Evolutionary conservation across 2,113 vertebrate genomes (phyloP).

Genomic region (Uria aalge): DNA sequence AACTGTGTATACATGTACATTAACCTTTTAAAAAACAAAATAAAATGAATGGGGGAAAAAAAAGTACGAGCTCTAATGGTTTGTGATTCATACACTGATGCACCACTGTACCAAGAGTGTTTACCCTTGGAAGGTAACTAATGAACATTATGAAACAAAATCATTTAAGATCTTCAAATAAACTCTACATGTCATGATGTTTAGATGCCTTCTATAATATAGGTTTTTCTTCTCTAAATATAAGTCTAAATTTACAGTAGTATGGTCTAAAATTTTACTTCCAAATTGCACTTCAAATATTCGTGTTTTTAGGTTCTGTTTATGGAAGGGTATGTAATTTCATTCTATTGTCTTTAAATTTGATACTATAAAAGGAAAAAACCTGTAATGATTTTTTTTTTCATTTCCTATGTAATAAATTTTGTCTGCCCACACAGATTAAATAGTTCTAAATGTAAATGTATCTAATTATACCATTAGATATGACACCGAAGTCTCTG

Average conservation of each 20-base stretch:
- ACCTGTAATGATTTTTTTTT: no score
- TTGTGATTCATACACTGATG: background rate
- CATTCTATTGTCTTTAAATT: background rate
- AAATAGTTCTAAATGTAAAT: background rate
- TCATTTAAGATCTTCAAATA: background rate
- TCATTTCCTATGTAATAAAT: background rate
- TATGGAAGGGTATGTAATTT: background rate
- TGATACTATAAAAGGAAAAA: background rate
- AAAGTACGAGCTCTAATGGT: background rate
- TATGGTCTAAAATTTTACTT: background rate
- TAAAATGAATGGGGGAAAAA: background rate
- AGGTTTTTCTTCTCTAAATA: background rate
- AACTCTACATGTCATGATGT: background rate
- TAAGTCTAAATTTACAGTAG: background rate
- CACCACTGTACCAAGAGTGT: background rate
- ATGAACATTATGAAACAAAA: background rate
- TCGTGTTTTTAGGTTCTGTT: background rate
- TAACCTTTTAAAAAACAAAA: conserved; percentile 41
- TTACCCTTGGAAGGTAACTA: background rate
- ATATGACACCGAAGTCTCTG: background rate
- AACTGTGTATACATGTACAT: conserved; percentile 39
- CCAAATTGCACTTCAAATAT: background rate
- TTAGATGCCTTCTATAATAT: background rate
- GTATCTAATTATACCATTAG: background rate
- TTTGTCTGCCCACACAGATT: background rate